A percentile compares a stretch with the other conserved stretches of the same genome.
Conservation (phyloP, 2,888 invertebrate species). For the Laothoe populi region DNA sequence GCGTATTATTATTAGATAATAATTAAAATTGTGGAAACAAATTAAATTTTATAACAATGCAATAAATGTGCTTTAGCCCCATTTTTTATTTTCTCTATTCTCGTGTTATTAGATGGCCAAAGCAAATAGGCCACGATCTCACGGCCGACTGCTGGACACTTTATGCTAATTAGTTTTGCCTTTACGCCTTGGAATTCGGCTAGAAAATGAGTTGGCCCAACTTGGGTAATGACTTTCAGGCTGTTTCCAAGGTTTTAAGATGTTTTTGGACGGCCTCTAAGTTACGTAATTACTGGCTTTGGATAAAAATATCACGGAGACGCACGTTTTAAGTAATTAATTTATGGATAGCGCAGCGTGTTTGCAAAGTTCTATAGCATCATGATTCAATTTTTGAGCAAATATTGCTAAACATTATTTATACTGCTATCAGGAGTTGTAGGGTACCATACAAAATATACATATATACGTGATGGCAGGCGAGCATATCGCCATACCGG, state of each 20-base stretch:
- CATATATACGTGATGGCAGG: no score
- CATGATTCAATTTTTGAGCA: no score
- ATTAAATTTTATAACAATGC: no score
- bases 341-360: not conserved
- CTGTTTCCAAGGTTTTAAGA: slow-evolving; percentile 28
- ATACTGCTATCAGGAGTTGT: no score
- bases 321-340: not conserved
- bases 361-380: not conserved
- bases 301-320: slow-evolving; percentile 15
- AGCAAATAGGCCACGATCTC: not conserved
- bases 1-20: no score
- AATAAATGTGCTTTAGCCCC: slow-evolving; percentile 6
- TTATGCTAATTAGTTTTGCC: slow-evolving; percentile 37
- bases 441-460: no score
- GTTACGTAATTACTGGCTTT: slow-evolving; percentile 19
- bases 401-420: no score
- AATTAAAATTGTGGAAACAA: no score
- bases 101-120: not conserved
- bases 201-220: slow-evolving; percentile 34
- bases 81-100: not conserved
- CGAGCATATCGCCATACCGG: no score
- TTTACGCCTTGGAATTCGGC: slow-evolving; percentile 31
- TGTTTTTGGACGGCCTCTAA: slow-evolving; percentile 24
- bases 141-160: slow-evolving; percentile 23
- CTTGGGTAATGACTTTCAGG: slow-evolving; percentile 28